A percentile compares a stretch with the other conserved stretches of the same genome.
These are phyloP conservation scores for Sarcoramphus papa DNA, from an alignment of 2,797 vertebrate genomes.

Conservation along the genomic window DNA sequence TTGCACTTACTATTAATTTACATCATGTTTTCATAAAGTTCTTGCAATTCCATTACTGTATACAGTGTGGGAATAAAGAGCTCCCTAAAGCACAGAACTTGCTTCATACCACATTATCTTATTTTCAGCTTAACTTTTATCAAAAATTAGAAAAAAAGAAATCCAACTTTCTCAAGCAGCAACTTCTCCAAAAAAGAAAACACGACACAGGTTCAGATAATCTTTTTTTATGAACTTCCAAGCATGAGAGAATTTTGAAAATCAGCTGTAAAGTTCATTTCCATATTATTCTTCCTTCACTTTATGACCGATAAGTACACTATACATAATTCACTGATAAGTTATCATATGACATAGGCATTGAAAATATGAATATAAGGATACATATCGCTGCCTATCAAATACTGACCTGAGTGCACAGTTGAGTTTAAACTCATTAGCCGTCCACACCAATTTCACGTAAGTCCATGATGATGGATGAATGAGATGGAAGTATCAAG, in stretches of 20 bases:
- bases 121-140: background rate
- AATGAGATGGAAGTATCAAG: background rate
- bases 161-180: background rate
- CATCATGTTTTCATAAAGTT: background rate
- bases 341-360: background rate
- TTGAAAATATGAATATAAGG: background rate
- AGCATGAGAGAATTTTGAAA: background rate
- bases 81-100: background rate
- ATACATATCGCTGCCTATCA: background rate
- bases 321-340: background rate
- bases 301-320: background rate
- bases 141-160: background rate
- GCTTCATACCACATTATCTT: background rate
- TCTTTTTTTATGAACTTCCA: background rate
- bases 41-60: background rate
- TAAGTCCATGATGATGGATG: background rate
- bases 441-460: rapidly evolving
- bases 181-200: background rate
- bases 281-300: background rate
- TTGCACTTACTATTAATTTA: background rate
- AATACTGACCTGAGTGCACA: background rate
- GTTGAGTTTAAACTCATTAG: background rate
- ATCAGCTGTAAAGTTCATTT: background rate
- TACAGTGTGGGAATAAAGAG: background rate
- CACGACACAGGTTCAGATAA: background rate